Base-by-base conservation (phyloP, 2,888 invertebrate genomes). In the Drosophila kanekoi region DNA sequence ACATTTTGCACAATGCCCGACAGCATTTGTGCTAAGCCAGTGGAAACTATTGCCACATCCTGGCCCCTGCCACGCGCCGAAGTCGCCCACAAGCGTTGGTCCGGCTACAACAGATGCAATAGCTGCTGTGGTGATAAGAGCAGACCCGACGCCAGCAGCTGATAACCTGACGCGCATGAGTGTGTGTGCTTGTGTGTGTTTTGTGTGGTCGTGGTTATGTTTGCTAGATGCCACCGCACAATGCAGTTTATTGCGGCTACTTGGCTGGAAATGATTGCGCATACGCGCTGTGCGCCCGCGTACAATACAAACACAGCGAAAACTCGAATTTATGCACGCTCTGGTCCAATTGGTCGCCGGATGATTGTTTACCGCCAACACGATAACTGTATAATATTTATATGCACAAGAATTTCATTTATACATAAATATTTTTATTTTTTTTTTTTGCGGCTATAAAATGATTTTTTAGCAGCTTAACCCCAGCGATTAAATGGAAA, bases 231-330 rank as follows among this genome's bases (percentile, higher is more conserved):
- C 40, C 54, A 62, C 45, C 45, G 40, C 51, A 69, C 60, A 80
- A 52, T 76, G 66, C 60, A 40, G 52, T 63, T 64, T 62, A 62
- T 73, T 77, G 66, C 53, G 67, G 63, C 44, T 47, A 65, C 62
- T 77, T 81, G 72, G 60, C 51, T 65, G 62, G 10, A 83, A 76
- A 67, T 77, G 48, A 83, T 77, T 72, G 61, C 68, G 68, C 56
- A 54, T 51, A 73, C 66, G 49, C 45, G 11, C 44, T 38, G 65
- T 47, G n/a, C 23, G 54, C n/a, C 59, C 59, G 20, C 58, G 6
- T 10, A n/a, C 6, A 60, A 11, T 20, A 13, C 43, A 18, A 14
- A 38, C 18, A 35, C 33, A 38, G 14, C 18, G 43, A 49, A 59
- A 40, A 38, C 9, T 5, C 28, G 38, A 52, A 52, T 35, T 38